A percentile compares a stretch with the other conserved stretches of the same genome.
Conservation (phyloP, 2,888 invertebrate species). For the Lepidocyrtinus sp. region DNA sequence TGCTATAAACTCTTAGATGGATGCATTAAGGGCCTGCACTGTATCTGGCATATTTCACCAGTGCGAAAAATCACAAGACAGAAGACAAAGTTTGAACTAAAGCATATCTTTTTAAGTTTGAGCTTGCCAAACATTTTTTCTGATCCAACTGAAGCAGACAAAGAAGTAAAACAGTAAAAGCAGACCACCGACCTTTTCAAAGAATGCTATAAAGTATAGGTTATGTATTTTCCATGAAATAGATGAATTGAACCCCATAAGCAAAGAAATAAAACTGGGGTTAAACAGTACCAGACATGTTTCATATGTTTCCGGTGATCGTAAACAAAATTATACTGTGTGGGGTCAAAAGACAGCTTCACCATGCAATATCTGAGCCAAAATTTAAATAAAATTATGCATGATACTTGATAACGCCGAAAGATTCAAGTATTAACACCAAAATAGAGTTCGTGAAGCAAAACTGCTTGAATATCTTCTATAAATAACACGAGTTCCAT, state of each 20-base stretch:
- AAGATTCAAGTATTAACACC: too few relatives aligned
- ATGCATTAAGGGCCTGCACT: not conserved
- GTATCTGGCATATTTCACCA: not conserved
- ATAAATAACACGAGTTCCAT: too few relatives aligned
- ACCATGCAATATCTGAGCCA: too few relatives aligned
- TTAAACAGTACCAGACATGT: not conserved
- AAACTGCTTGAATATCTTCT: too few relatives aligned
- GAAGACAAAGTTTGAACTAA: not conserved
- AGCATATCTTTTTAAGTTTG: not conserved
- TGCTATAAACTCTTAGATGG: too few relatives aligned
- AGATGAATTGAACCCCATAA: not conserved
- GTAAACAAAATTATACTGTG: not conserved
- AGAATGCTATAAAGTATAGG: not conserved
- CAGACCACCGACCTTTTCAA: not conserved
- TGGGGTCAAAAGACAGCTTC: not conserved
- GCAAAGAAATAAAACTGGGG: not conserved
- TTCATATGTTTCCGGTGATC: not conserved
- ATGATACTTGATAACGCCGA: too few relatives aligned
- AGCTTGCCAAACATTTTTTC: not conserved
- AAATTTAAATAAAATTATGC: too few relatives aligned
- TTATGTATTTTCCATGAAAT: not conserved
- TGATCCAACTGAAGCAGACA: too few relatives aligned
- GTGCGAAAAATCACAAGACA: not conserved
- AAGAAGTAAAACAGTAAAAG: not conserved
- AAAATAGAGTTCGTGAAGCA: too few relatives aligned